Evolutionary conservation across 2,113 vertebrate species (phyloP), one percentile per base, ranked within the genome.

Genomic region (Benitochromis conjunctus): DNA sequence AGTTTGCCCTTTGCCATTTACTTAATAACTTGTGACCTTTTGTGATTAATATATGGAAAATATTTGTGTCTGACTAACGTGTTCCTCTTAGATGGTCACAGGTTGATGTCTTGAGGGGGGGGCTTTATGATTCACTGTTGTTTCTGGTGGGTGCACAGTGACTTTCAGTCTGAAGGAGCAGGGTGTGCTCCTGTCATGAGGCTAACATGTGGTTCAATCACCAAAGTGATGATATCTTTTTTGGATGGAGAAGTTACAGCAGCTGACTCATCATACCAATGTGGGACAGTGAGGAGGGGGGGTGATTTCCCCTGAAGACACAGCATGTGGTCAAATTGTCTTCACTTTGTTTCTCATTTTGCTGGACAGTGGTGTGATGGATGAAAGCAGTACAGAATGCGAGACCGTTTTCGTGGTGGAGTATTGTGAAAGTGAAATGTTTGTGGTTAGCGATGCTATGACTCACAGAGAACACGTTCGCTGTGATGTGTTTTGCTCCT

Each of bases 391-490:
- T 62, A 26, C 60, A 38, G 82, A 87, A 83, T 79, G 90, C 51
- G 21, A 58, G 79, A 84, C 66, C 36, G 55, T 89, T 86, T 76
- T 82, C 89, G 95, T 86, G 94, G 95, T 64, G 9, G 41, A 71
- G 89, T 87, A 56, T 92, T 94, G 94, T 95, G 95, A 96, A 96
- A 96, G 95, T 95, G 91, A 93, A 93, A 95, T 92, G 85, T 89
- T 80, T 92, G 93, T 83, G 94, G 95, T 93, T 84, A 29, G 83
- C 84, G 79, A 94, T 90, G 84, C 54, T 64, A 91, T 96, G 94
- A 96, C 86, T 94, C 94, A 95, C 66, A 83, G 80, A 81, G 93
- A 93, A 91, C 91, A 76, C n/a, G 46, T 79, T 90, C 11, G 11
- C 77, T 84, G 13, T 71, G 54, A 81, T 94, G 80, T 87, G 83